These are phyloP conservation scores for Melieria picta DNA, from an alignment of 2,888 invertebrate species.

Conservation along the genomic window DNA sequence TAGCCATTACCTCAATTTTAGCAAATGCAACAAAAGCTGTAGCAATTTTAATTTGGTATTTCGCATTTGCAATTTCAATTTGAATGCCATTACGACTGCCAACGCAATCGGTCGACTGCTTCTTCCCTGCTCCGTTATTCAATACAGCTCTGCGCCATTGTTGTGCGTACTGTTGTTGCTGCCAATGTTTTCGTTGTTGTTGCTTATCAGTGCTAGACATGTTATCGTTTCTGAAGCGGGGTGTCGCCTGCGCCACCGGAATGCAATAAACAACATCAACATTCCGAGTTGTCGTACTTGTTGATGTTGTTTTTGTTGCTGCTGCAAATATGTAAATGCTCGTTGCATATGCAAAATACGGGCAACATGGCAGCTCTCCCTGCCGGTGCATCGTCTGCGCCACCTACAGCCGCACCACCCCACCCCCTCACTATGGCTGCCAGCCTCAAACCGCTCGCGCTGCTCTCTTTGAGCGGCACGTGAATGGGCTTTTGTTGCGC, in stretches of 20 bases:
- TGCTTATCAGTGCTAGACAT: conserved; percentile 39
- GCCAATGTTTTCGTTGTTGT: conserved; percentile 20
- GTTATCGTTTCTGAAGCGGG: conserved; percentile 17
- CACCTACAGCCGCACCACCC: too few relatives aligned
- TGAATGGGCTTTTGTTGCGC: too few relatives aligned
- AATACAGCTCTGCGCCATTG: conserved; percentile 15
- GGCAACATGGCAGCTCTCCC: too few relatives aligned
- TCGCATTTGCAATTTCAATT: conserved; percentile 13
- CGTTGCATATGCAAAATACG: not conserved
- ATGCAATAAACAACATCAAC: conserved; percentile 37
- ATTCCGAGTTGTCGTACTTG: not conserved
- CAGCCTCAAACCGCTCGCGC: too few relatives aligned
- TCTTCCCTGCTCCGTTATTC: not conserved
- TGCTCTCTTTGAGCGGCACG: too few relatives aligned
- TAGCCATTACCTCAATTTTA: too few relatives aligned
- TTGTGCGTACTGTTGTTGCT: conserved; percentile 17
- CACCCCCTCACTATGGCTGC: too few relatives aligned
- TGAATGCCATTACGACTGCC: conserved; percentile 29
- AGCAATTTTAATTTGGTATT: conserved; percentile 15
- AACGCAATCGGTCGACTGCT: conserved; percentile 21
- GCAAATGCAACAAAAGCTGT: conserved; percentile 27
- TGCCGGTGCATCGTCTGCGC: too few relatives aligned
- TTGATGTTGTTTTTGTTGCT: not conserved
- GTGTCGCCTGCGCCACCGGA: conserved; percentile 17
- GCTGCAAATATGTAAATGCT: not conserved